Conservation (phyloP, 2,888 invertebrate genomes). For the Xylota segnis region DNA sequence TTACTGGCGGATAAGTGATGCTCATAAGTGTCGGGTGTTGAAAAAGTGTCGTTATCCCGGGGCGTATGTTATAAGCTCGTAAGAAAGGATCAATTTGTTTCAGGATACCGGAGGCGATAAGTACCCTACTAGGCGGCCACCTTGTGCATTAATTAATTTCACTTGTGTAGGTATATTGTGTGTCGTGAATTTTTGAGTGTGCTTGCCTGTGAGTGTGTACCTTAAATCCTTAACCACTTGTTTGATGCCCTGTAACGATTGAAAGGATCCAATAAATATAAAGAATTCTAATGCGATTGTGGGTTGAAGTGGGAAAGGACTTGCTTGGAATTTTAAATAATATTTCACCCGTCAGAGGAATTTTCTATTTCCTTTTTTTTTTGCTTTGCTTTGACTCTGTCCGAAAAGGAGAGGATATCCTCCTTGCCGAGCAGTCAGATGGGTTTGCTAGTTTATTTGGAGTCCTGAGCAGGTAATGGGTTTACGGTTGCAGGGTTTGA, state of each 20-base stretch:
- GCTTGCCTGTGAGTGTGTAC: background rate
- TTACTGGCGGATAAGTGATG: conserved; percentile 19
- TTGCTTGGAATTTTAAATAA: conserved; percentile 23
- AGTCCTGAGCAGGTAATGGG: conserved; percentile 17
- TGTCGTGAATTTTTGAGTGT: conserved; percentile 6
- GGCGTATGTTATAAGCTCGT: conserved; percentile 19
- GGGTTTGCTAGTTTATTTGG: conserved; percentile 7
- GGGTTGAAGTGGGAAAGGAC: background rate
- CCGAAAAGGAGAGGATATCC: conserved; percentile 4
- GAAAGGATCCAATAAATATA: conserved; percentile 4
- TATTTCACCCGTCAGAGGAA: conserved; percentile 18
- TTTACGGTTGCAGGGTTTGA: conserved; percentile 1
- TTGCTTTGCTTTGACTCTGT: too few species aligned
- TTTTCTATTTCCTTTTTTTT: background rate
- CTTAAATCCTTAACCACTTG: conserved; percentile 31
- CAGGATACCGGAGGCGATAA: conserved; percentile 54
- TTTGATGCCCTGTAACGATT: conserved; percentile 16
- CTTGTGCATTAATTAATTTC: conserved; percentile 49
- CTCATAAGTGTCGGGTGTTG: conserved; percentile 31
- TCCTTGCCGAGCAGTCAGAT: conserved; percentile 1
- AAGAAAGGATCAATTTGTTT: conserved; percentile 51
- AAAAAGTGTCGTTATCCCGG: conserved; percentile 13
- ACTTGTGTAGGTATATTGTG: conserved; percentile 12
- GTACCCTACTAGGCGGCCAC: conserved; percentile 6
- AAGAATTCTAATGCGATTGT: conserved; percentile 21